Evolutionary conservation across 2,797 vertebrate genomes (phyloP), one percentile per base, ranked within the genome.

Genomic region (Sebastolobus altivelis): DNA sequence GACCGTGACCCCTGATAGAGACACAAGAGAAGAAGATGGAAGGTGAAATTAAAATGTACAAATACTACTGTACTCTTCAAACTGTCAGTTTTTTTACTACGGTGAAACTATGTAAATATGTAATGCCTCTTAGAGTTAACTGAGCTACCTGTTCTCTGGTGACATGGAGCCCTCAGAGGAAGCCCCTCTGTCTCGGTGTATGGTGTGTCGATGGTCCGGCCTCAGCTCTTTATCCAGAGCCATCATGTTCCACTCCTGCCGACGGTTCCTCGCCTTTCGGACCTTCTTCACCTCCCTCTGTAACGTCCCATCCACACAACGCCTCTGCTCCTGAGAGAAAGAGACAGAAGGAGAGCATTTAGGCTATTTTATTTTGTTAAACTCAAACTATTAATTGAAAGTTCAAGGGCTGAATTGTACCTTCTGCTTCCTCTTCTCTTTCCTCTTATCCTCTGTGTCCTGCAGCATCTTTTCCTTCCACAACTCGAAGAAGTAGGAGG

Each of bases 221-320:
- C 99, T 97, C 93, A 99, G 96, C 94, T 99, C 98, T 95, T 99
- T 99, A 95, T 99, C 99, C 94, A 99, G 97, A 10, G 99, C 99
- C 98, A 99, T 98, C 97, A 99, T 99, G 94, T 98, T 99, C 99
- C 99, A 99, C 92, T 99, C 99, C 93, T 99, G 98, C n/a, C 98
- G 96, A 92, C 99, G 98, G 96, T 99, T 99, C 78, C 98, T 96
- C 55, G 99, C 99, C 95, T 99, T 99, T 79, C 99, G 97, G 91
- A 99, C 98, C 93, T 99, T 99, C 96, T 99, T 99, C 91, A 99
- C 98, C 96, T 99, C 98, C 81, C 99, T 97, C 90, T 98, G 98
- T 78, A 99, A 94, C 4, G 98, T 99, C 86, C 98, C 98, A 74
- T 99, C 99, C 94, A 99, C 96, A 83, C 95, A 94, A 69, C 97